A percentile compares a stretch with the other conserved stretches of the same genome.
phyloP scores from a whole-genome alignment of 2,888 invertebrate species.

The Mechanitis messenoides region DNA sequence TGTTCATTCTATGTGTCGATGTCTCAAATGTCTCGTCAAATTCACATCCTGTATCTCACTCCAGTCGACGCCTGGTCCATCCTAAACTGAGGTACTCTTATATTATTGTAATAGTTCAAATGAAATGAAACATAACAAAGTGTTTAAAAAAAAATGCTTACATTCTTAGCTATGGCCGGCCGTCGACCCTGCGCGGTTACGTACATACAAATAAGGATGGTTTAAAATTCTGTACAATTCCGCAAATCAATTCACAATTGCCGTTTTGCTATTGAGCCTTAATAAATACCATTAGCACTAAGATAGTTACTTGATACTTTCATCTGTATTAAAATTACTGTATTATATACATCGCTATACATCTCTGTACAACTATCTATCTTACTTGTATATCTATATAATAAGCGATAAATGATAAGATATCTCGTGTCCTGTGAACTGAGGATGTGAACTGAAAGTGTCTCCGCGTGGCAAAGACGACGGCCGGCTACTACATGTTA shows the following conservation, averaged over 20 bases:
- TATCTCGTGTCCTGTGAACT: slow-evolving; percentile 46
- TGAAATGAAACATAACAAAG: slow-evolving; percentile 75
- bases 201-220: slow-evolving; percentile 63
- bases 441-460: slow-evolving; percentile 67
- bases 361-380: slow-evolving; percentile 73
- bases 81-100: slow-evolving; percentile 75
- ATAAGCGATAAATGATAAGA: slow-evolving; percentile 58
- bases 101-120: slow-evolving; percentile 73
- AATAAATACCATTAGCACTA: slow-evolving; percentile 68
- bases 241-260: slow-evolving; percentile 66
- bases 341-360: slow-evolving; percentile 71
- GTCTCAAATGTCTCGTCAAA: slow-evolving; percentile 60
- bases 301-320: slow-evolving; percentile 66
- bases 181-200: slow-evolving; percentile 57
- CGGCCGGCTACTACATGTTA: slow-evolving; percentile 70
- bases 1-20: slow-evolving; percentile 64
- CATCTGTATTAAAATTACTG: slow-evolving; percentile 72
- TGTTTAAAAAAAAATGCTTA: slow-evolving; percentile 75
- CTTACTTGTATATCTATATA: slow-evolving; percentile 63
- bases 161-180: slow-evolving; percentile 72
- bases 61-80: slow-evolving; percentile 77
- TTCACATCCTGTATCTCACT: slow-evolving; percentile 63
- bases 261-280: slow-evolving; percentile 64
- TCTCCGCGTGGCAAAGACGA: slow-evolving; percentile 56
- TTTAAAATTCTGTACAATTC: slow-evolving; percentile 57